A percentile compares a stretch with the other conserved stretches of the same genome.
Evolutionary conservation across 2,888 invertebrate species (phyloP).

Genomic region (Erebia palarica): DNA sequence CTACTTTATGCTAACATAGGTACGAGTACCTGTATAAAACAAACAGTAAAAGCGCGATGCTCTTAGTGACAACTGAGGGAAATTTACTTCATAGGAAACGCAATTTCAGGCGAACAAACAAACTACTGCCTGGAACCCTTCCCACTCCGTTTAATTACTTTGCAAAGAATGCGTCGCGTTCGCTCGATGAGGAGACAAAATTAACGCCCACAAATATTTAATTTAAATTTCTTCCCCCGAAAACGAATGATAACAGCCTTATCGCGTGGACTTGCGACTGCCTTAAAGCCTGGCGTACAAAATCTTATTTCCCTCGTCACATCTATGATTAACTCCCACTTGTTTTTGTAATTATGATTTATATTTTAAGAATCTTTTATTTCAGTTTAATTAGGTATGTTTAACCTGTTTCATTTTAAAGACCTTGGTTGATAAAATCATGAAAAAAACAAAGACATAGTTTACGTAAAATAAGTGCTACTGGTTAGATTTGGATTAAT

Average conservation of each 20-base stretch:
- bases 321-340: not conserved
- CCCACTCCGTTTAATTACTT: slow-evolving; percentile 82
- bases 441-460: too few species aligned
- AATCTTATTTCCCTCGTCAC: slow-evolving; percentile 20
- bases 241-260: slow-evolving; percentile 78
- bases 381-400: too few species aligned
- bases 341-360: too few species aligned
- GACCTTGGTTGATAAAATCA: too few species aligned
- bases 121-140: slow-evolving; percentile 80
- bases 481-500: too few species aligned
- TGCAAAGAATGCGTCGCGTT: slow-evolving; percentile 82
- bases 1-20: slow-evolving; percentile 42
- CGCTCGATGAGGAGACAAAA: slow-evolving; percentile 82
- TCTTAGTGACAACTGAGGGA: slow-evolving; percentile 63
- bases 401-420: too few species aligned
- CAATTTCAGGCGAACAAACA: slow-evolving; percentile 81
- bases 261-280: slow-evolving; percentile 60
- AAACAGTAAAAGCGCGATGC: slow-evolving; percentile 52
- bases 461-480: too few species aligned
- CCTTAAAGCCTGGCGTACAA: slow-evolving; percentile 45
- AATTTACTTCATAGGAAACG: slow-evolving; percentile 78
- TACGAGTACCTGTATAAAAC: slow-evolving; percentile 44
- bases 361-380: too few species aligned
- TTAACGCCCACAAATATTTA: slow-evolving; percentile 83
- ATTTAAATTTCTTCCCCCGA: slow-evolving; percentile 78